Conservation (phyloP, 35 echinoderm and acorn worm genomes). For the Lytechinus pictus region DNA sequence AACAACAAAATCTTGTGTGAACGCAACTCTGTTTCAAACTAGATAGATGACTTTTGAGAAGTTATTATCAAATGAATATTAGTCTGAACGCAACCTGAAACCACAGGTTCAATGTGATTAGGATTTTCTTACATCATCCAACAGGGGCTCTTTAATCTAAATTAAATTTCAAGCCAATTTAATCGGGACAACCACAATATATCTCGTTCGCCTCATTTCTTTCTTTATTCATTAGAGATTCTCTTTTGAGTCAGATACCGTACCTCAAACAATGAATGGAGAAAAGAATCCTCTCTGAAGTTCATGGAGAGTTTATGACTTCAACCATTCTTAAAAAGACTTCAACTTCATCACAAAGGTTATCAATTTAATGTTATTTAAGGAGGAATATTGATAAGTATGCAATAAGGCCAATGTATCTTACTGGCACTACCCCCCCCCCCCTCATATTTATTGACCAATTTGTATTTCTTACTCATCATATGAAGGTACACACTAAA, state of each 20-base stretch:
- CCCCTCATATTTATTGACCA: too few species aligned
- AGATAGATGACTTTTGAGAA: too few species aligned
- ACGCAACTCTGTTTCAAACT: too few species aligned
- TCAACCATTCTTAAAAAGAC: not conserved
- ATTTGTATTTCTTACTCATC: too few species aligned
- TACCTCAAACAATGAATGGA: not conserved
- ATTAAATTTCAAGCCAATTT: slow-evolving; percentile 15
- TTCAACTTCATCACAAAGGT: not conserved
- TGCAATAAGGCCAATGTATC: too few species aligned
- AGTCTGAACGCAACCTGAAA: not conserved
- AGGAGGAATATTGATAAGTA: too few species aligned
- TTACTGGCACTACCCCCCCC: too few species aligned
- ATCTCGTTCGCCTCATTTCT: too few species aligned
- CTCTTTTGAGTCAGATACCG: not conserved
- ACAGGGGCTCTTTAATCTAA: not conserved
- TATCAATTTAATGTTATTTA: too few species aligned
- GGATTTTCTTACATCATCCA: slow-evolving; percentile 12
- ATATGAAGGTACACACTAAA: too few species aligned
- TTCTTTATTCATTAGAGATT: not conserved
- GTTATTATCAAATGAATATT: too few species aligned
- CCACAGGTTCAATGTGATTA: not conserved
- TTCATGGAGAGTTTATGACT: not conserved
- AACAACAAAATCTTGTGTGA: too few species aligned
- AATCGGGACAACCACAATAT: not conserved
- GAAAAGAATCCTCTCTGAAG: not conserved